Conservation (phyloP, 2,888 invertebrate species). For the Buathra laborator region DNA sequence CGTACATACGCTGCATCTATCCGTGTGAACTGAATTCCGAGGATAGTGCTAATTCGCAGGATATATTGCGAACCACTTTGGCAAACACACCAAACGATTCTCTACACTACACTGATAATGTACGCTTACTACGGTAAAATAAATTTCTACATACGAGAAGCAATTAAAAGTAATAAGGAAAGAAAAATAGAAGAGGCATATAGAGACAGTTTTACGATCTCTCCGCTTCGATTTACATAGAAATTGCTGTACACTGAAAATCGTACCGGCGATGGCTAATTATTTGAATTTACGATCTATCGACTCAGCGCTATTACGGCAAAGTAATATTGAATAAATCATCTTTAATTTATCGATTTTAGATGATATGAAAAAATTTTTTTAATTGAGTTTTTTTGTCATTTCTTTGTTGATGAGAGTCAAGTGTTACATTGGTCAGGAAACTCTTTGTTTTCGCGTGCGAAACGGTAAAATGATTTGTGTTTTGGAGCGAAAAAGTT, state of each 20-base stretch:
- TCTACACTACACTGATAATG: not conserved
- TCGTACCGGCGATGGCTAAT: constrained; percentile 4
- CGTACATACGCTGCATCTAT: constrained; percentile 1
- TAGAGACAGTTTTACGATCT: constrained; percentile 46
- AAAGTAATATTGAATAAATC: not conserved
- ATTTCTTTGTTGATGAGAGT: not conserved
- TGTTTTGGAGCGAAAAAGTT: not conserved
- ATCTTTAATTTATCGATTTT: not conserved
- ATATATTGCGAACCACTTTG: constrained; percentile 52
- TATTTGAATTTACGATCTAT: not conserved
- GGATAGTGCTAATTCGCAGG: constrained; percentile 55
- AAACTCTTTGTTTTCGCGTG: not conserved
- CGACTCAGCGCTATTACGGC: not conserved
- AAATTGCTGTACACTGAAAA: constrained; percentile 42
- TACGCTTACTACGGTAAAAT: not conserved
- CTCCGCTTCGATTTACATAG: constrained; percentile 55
- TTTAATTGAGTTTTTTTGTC: too few species aligned
- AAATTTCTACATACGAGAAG: constrained; percentile 27
- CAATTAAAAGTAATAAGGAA: constrained; percentile 50
- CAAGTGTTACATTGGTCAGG: not conserved
- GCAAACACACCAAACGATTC: constrained; percentile 44
- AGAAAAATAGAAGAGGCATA: constrained; percentile 33
- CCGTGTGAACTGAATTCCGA: constrained; percentile 38
- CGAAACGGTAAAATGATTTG: constrained; percentile 22
- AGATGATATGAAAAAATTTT: not conserved